Conservation (phyloP, 2,797 vertebrate species). For the Sphaeramia orbicularis region DNA sequence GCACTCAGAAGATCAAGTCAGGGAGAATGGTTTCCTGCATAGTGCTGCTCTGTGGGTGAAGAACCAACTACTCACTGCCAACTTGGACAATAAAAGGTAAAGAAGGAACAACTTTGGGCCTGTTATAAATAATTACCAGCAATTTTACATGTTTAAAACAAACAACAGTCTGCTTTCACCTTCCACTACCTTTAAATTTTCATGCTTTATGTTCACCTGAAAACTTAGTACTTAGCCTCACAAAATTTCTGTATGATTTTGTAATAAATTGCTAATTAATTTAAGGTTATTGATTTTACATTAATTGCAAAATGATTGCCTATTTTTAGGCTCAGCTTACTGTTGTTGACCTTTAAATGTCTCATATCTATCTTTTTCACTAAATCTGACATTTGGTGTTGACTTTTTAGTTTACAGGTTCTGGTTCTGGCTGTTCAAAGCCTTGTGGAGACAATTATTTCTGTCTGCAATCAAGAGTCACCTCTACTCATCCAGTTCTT, state of each 20-base stretch:
- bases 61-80: constrained; percentile 86
- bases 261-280: too few relatives aligned
- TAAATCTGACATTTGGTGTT: constrained; percentile 16
- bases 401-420: constrained; percentile 88
- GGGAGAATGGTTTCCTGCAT: constrained; percentile 88
- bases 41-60: constrained; percentile 91
- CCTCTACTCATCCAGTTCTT: constrained; percentile 83
- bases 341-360: too few relatives aligned
- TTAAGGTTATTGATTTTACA: too few relatives aligned
- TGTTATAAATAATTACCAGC: not conserved
- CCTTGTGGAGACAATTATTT: constrained; percentile 84
- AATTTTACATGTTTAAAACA: too few relatives aligned
- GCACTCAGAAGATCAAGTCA: constrained; percentile 79
- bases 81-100: constrained; percentile 90
- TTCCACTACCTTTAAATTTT: too few relatives aligned
- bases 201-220: too few relatives aligned
- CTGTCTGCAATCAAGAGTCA: constrained; percentile 72
- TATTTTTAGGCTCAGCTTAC: too few relatives aligned
- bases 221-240: too few relatives aligned
- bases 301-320: too few relatives aligned
- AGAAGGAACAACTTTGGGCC: not conserved
- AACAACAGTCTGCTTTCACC: too few relatives aligned
- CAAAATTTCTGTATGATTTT: too few relatives aligned
- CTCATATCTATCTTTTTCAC: not conserved
- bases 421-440: constrained; percentile 87